Base-by-base conservation (phyloP, 2,888 invertebrate genomes). In the Drosophila buzzatii region DNA sequence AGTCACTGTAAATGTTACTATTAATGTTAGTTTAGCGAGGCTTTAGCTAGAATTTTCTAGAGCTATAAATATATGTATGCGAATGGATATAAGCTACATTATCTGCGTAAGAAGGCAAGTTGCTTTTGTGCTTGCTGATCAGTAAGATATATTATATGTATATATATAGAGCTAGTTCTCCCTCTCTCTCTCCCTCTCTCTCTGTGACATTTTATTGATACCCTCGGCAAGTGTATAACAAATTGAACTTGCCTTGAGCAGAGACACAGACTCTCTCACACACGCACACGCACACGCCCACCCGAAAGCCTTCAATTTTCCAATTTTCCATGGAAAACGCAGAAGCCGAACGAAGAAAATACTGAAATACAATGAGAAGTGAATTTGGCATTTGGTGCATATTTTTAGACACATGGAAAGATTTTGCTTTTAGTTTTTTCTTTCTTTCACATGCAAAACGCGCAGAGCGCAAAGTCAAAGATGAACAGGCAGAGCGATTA, bases 391-490 rank as follows among this genome's bases (percentile, higher is more conserved):
- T 58, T 57, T 45, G 57, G 57, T 39, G 70, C 71, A 69, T 89
- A 83, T 89, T 86, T 83, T 81, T 86, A 83, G 83, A 69, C 52
- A 69, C 55, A 70, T 68, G 85, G 82, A 31, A 55, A 27, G 3
- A 33, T 51, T 51, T 33, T 27, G 6, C 31, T 31, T 27, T 12
- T 12, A 27, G 2, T 31, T 31, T n/a, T 49, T 14, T 52, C 62
- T 45, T 10, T 49, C 65, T 82, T 82, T 85, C 88, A 85, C 90
- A 85, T 85, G 88, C 90, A 88, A 85, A 84, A 89, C 70, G 86
- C 68, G 79, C 78, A 49, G 61, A 78, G 47, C 52, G 56, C 53
- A 73, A 69, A 79, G 63, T 57, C 37, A 51, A 39, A 47, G 39
- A 31, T 33, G 42, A 60, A 49, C 44, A 53, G 55, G 44, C 51